Conservation (phyloP, 1,140 invertebrate genomes). For the Kradibia gibbosae region DNA sequence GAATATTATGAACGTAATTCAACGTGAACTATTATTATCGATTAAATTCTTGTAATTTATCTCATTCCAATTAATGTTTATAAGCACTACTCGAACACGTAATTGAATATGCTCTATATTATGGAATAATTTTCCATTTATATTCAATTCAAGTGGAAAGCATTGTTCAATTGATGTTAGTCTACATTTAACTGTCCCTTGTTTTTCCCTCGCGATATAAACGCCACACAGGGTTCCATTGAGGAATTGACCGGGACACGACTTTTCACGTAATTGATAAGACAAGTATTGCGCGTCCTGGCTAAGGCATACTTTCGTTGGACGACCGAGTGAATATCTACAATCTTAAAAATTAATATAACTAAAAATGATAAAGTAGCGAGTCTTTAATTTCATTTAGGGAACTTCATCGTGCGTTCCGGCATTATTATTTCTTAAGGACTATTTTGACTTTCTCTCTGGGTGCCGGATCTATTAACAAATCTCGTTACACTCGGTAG, state of each 20-base stretch:
- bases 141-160: slow-evolving; percentile 3
- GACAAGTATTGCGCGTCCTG: background rate
- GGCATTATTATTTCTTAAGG: slow-evolving; percentile 23
- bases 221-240: slow-evolving; percentile 49
- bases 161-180: background rate
- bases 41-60: too few relatives aligned
- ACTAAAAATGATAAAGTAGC: background rate
- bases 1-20: too few relatives aligned
- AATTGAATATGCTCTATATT: too few relatives aligned
- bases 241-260: slow-evolving; percentile 49
- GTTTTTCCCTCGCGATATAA: slow-evolving; percentile 14
- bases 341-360: slow-evolving; percentile 3
- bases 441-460: background rate
- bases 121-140: background rate
- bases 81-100: too few relatives aligned
- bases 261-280: slow-evolving; percentile 51
- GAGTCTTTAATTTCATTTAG: background rate
- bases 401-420: background rate
- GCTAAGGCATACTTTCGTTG: background rate
- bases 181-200: slow-evolving; percentile 39
- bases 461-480: background rate
- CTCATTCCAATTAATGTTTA: too few relatives aligned
- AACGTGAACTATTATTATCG: too few relatives aligned
- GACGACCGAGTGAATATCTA: background rate
- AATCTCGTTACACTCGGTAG: background rate